phyloP scores from a whole-genome alignment of 2,113 vertebrate genomes.

The Phycodurus eques region DNA sequence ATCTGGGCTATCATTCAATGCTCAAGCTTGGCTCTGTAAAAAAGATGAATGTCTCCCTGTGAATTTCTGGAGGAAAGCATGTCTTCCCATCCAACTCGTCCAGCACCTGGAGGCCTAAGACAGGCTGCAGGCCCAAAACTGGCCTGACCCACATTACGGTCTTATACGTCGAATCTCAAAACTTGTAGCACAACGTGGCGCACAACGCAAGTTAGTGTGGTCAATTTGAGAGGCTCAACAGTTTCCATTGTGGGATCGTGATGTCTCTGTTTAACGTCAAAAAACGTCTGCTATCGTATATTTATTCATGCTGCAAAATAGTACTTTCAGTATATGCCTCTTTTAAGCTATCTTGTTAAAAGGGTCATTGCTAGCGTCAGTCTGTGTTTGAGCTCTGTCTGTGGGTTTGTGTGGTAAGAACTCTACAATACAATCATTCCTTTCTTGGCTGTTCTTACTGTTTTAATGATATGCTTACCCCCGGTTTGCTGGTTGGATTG shows the following conservation, averaged over 20 bases:
- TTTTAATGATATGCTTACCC: slow-evolving; percentile 37
- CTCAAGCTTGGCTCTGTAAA: slow-evolving; percentile 50
- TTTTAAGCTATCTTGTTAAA: slow-evolving; percentile 32
- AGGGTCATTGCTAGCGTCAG: slow-evolving; percentile 34
- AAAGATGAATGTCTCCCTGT: slow-evolving; percentile 61
- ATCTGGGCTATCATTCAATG: slow-evolving; percentile 66
- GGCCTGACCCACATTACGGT: not conserved
- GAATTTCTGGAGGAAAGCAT: slow-evolving; percentile 55
- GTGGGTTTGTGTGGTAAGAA: slow-evolving; percentile 31
- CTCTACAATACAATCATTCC: slow-evolving; percentile 23
- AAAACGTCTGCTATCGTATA: slow-evolving; percentile 25
- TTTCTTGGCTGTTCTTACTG: slow-evolving; percentile 29
- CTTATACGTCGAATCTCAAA: not conserved
- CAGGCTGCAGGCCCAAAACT: slow-evolving; percentile 34
- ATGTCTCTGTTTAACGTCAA: slow-evolving; percentile 23
- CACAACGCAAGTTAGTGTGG: slow-evolving; percentile 1
- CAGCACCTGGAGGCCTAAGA: slow-evolving; percentile 29
- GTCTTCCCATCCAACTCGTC: slow-evolving; percentile 43
- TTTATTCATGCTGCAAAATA: slow-evolving; percentile 34
- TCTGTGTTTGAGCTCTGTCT: slow-evolving; percentile 20
- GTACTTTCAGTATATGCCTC: slow-evolving; percentile 10
- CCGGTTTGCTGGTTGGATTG: slow-evolving; percentile 35
- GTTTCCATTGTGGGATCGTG: slow-evolving; percentile 22
- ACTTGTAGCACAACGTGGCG: not conserved
- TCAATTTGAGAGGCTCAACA: slow-evolving; percentile 18